A percentile compares a stretch with the other conserved stretches of the same genome.
Evolutionary conservation across 2,888 invertebrate genomes (phyloP).

Genomic region (Agriopis marginaria): DNA sequence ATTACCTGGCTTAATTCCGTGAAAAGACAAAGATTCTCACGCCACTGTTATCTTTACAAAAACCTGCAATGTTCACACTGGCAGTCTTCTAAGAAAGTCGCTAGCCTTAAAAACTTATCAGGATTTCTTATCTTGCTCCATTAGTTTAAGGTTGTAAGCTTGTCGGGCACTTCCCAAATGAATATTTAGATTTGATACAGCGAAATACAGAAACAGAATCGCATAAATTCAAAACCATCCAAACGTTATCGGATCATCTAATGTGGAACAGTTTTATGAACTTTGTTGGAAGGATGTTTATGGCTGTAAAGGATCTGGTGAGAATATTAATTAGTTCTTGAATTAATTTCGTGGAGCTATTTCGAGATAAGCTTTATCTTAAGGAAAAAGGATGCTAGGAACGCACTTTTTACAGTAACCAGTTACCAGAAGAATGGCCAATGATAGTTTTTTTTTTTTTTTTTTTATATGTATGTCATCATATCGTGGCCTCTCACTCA

Average conservation of each 20-base stretch:
- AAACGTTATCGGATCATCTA: constrained; percentile 61
- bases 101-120: constrained; percentile 59
- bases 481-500: too few species aligned
- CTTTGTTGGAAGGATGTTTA: constrained; percentile 54
- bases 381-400: background rate
- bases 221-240: constrained; percentile 52
- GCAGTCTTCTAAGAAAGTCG: constrained; percentile 63
- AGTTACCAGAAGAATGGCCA: background rate
- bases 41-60: constrained; percentile 54
- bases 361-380: constrained; percentile 48
- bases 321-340: constrained; percentile 66
- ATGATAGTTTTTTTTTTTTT: too few species aligned
- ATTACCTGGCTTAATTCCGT: constrained; percentile 56
- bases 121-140: constrained; percentile 61
- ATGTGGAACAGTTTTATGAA: constrained; percentile 64
- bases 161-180: constrained; percentile 58
- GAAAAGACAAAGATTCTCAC: constrained; percentile 60
- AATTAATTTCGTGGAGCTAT: constrained; percentile 50
- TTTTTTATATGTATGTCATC: too few species aligned
- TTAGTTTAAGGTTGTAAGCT: constrained; percentile 63
- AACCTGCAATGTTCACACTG: constrained; percentile 44
- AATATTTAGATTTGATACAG: constrained; percentile 66
- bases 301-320: constrained; percentile 51
- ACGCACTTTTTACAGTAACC: background rate
- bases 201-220: constrained; percentile 62